Percentiles rank a stretch among this genome's conserved stretches.
Conservation (phyloP, 2,888 invertebrate genomes). For the Coenonympha glycerion region DNA sequence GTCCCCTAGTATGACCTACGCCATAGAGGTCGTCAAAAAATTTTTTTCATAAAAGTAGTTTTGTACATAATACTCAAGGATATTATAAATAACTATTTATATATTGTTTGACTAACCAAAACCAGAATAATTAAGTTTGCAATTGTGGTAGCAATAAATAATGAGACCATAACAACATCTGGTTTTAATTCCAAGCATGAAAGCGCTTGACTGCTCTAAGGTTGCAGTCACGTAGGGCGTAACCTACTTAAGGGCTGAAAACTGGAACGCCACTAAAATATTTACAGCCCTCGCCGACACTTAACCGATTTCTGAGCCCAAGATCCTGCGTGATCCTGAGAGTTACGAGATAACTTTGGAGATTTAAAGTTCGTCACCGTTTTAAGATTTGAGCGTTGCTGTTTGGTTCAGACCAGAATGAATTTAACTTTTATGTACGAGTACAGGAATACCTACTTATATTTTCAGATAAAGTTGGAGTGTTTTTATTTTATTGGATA, state of each 20-base stretch:
- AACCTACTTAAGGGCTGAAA: constrained; percentile 41
- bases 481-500: too few relatives aligned
- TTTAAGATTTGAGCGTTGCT: not conserved
- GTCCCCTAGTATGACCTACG: too few relatives aligned
- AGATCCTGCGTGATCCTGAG: constrained; percentile 17
- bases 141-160: too few relatives aligned
- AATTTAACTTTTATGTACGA: not conserved
- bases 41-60: too few relatives aligned
- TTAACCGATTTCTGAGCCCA: constrained; percentile 21
- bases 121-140: too few relatives aligned
- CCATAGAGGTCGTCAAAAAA: too few relatives aligned
- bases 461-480: too few relatives aligned
- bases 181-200: constrained; percentile 1
- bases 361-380: constrained; percentile 4
- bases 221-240: constrained; percentile 28
- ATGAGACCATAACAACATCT: too few relatives aligned
- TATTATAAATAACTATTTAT: too few relatives aligned
- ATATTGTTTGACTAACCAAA: too few relatives aligned
- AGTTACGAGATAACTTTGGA: constrained; percentile 14
- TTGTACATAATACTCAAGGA: too few relatives aligned
- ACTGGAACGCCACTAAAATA: constrained; percentile 40
- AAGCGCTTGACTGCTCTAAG: constrained; percentile 13
- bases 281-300: constrained; percentile 37
- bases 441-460: too few relatives aligned
- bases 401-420: not conserved